Conservation (phyloP, 2,888 invertebrate species). For the Coenonympha glycerion region DNA sequence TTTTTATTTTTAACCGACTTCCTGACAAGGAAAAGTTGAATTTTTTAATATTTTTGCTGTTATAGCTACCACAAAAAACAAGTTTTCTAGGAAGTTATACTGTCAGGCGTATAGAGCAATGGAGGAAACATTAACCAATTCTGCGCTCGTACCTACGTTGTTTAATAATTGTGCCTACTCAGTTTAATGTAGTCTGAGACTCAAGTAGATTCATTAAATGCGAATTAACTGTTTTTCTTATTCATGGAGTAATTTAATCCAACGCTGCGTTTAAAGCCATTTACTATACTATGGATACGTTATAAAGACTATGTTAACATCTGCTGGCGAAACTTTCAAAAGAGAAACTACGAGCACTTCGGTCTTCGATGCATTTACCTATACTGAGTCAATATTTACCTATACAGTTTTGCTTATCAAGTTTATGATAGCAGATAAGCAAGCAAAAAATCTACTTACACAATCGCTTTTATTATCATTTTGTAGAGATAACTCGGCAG, state of each 20-base stretch:
- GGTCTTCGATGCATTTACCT: no score
- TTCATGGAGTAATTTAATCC: not conserved
- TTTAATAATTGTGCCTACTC: conserved; percentile 11
- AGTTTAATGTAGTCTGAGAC: no score
- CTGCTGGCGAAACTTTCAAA: conserved; percentile 29
- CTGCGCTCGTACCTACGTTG: conserved; percentile 3
- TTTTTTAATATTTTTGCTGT: no score
- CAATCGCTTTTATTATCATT: not conserved
- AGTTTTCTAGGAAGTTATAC: no score
- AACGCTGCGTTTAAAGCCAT: not conserved
- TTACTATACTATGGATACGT: not conserved
- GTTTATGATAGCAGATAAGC: conserved; percentile 13
- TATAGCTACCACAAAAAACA: no score
- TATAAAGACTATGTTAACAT: conserved; percentile 20
- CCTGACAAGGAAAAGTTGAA: no score
- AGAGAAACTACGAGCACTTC: conserved; percentile 24
- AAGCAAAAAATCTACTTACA: conserved; percentile 14
- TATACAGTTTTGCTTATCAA: conserved; percentile 12
- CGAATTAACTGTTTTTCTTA: conserved; percentile 3
- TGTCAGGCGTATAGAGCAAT: no score
- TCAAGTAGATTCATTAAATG: conserved; percentile 10
- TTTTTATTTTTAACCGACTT: no score
- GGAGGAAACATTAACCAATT: not conserved
- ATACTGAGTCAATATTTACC: conserved; percentile 5
- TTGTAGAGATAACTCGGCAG: conserved; percentile 2